Conservation (phyloP, 2,113 vertebrate genomes). For the Eulacestoma nigropectus region DNA sequence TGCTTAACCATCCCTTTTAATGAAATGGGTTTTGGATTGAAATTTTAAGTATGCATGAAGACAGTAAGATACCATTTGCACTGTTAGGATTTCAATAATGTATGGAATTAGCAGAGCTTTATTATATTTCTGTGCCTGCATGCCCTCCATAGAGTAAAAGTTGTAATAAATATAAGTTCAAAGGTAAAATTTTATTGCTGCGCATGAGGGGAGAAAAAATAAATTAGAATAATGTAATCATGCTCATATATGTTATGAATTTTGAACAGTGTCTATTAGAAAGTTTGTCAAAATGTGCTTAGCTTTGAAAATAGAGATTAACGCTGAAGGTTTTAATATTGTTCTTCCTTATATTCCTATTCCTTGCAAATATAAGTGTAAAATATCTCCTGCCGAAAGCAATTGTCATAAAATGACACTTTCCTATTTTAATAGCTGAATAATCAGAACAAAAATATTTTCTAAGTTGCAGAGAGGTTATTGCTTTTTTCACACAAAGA, state of each 20-base stretch:
- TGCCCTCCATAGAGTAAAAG: slow-evolving; percentile 66
- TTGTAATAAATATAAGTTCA: slow-evolving; percentile 75
- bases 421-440: slow-evolving; percentile 67
- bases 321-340: slow-evolving; percentile 74
- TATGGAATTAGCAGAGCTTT: slow-evolving; percentile 75
- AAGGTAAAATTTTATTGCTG: slow-evolving; percentile 70
- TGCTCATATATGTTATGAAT: slow-evolving; percentile 73
- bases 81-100: slow-evolving; percentile 72
- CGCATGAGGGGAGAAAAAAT: slow-evolving; percentile 59
- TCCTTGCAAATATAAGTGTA: slow-evolving; percentile 59
- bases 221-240: slow-evolving; percentile 76
- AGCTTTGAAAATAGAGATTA: slow-evolving; percentile 76
- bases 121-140: slow-evolving; percentile 68
- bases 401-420: slow-evolving; percentile 61
- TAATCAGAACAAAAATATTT: slow-evolving; percentile 63
- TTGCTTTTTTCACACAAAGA: slow-evolving; percentile 58
- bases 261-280: slow-evolving; percentile 73
- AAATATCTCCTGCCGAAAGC: slow-evolving; percentile 69
- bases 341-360: slow-evolving; percentile 70
- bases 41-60: slow-evolving; percentile 69
- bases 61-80: slow-evolving; percentile 66
- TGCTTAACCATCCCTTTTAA: slow-evolving; percentile 54
- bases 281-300: slow-evolving; percentile 74
- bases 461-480: slow-evolving; percentile 39
- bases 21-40: slow-evolving; percentile 65